phyloP scores from a whole-genome alignment of 1,140 invertebrate species.

The Drosophila obscura region DNA sequence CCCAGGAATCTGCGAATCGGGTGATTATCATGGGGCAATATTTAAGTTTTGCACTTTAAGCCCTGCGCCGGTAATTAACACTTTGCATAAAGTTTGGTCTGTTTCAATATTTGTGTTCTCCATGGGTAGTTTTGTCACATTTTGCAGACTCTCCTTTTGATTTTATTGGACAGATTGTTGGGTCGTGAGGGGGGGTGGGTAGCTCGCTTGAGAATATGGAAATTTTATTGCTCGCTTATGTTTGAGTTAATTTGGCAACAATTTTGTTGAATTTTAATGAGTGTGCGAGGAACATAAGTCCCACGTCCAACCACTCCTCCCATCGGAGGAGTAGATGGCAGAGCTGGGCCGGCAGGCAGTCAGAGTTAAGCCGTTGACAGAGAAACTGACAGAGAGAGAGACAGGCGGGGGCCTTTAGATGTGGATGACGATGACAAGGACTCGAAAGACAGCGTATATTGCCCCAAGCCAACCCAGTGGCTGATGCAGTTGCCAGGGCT shows the following conservation, averaged over 20 bases:
- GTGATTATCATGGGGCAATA: constrained; percentile 4
- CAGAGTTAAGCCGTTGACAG: constrained; percentile 56
- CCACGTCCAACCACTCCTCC: constrained; percentile 39
- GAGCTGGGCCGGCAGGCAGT: constrained; percentile 53
- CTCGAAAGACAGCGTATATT: constrained; percentile 14
- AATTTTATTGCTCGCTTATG: constrained; percentile 82
- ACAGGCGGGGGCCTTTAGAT: neutral
- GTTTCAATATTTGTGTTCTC: constrained; percentile 76
- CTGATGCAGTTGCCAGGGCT: neutral
- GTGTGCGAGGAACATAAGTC: constrained; percentile 72
- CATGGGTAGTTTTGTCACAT: constrained; percentile 62
- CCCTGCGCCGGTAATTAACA: constrained; percentile 70
- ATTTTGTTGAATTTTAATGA: constrained; percentile 83
- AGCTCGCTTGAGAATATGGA: constrained; percentile 66
- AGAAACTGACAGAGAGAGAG: constrained; percentile 20
- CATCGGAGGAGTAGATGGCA: constrained; percentile 7
- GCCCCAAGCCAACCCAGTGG: no score
- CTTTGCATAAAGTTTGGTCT: constrained; percentile 63
- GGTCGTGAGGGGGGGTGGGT: neutral
- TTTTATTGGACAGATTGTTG: constrained; percentile 30
- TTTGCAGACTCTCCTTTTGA: constrained; percentile 28
- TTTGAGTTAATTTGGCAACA: constrained; percentile 83
- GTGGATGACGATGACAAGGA: constrained; percentile 14
- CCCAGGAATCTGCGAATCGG: constrained; percentile 8
- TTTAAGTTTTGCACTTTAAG: constrained; percentile 46